Base-by-base conservation (phyloP, 1,140 invertebrate species). In the Eueides isabella region DNA sequence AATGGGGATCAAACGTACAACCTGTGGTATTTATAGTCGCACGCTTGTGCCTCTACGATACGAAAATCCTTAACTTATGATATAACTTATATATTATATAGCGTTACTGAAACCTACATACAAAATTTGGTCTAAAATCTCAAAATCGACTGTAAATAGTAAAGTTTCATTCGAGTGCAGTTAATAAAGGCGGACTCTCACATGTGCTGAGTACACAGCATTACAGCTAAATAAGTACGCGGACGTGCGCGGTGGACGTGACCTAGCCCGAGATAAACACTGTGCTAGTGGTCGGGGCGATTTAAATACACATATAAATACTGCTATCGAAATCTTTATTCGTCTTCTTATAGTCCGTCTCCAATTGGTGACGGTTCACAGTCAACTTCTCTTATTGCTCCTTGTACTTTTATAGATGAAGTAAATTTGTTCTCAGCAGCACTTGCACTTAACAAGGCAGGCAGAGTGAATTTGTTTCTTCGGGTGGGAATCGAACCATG, bases 191-290 rank as follows among this genome's bases (percentile, higher is more conserved):
- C 19, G 28, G 66, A 30, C 44, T 30, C 28, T 7, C 33, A 28
- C 66, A 16, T 48, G 66, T 44, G 66, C 66, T 29, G 66, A 16
- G 66, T 28, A 67, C 66, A 67, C 66, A 48, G 28, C 41, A 67
- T 29, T 48, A 48, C 38, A 19, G 41, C 41, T 44, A 67, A 67
- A 29, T 48, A 28, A 67, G 26, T 38, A 67, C 2, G 6, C 29
- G 38, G 35, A 29, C 35, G 66, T 28, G 26, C 26, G 26, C 65
- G 9, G 11, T 19, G 33, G 7, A 11, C 64, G 64, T 38, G 33
- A 66, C 33, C 31, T 16, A 48, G 44, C 66, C n/a, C 29, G 66
- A 26, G 14, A 61, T 38, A 68, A 48, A 68, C 44, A 33, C 66
- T 31, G 44, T 30, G 44, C 28, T 26, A 23, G 48, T 12, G 48